Percentiles rank a stretch among this genome's conserved stretches.
phyloP scores from a whole-genome alignment of 2,888 invertebrate genomes.

The Leptinotarsa tumamoca region DNA sequence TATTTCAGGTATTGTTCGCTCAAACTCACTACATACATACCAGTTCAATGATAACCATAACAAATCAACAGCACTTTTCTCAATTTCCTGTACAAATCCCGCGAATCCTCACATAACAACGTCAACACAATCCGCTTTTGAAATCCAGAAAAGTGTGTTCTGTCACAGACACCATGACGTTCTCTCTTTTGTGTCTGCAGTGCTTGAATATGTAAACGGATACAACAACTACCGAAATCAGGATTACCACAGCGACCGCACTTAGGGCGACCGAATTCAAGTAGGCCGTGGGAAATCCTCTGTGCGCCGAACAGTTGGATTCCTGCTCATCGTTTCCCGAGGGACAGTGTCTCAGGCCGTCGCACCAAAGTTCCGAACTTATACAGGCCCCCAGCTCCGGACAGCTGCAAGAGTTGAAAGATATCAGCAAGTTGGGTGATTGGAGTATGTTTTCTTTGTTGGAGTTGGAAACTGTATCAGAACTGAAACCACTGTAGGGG shows the following conservation, averaged over 20 bases:
- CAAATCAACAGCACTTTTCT: neutral
- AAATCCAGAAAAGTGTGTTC: slow-evolving; percentile 66
- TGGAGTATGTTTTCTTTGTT: slow-evolving; percentile 8
- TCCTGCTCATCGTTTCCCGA: slow-evolving; percentile 86
- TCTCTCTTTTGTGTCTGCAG: slow-evolving; percentile 62
- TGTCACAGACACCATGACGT: slow-evolving; percentile 65
- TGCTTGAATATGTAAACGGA: slow-evolving; percentile 61
- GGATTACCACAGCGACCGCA: slow-evolving; percentile 55
- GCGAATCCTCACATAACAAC: slow-evolving; percentile 1
- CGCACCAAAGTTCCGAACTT: slow-evolving; percentile 83
- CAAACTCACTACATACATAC: neutral
- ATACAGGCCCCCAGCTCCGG: slow-evolving; percentile 86
- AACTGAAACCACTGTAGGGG: slow-evolving; percentile 1
- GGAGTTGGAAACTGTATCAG: slow-evolving; percentile 6
- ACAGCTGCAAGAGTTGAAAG: slow-evolving; percentile 70
- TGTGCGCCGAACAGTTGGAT: slow-evolving; percentile 78
- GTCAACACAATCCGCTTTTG: slow-evolving; percentile 65
- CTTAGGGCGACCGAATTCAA: slow-evolving; percentile 60
- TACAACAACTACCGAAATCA: slow-evolving; percentile 55
- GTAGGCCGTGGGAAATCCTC: slow-evolving; percentile 75
- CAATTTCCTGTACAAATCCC: neutral
- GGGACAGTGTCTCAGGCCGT: slow-evolving; percentile 82
- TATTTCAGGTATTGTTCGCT: too few species aligned
- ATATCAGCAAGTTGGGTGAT: slow-evolving; percentile 16
- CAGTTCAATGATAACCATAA: neutral